Percentiles rank a stretch among this genome's conserved stretches.
phyloP scores from a whole-genome alignment of 1,140 invertebrate genomes.

The Neuroterus valhalla region DNA sequence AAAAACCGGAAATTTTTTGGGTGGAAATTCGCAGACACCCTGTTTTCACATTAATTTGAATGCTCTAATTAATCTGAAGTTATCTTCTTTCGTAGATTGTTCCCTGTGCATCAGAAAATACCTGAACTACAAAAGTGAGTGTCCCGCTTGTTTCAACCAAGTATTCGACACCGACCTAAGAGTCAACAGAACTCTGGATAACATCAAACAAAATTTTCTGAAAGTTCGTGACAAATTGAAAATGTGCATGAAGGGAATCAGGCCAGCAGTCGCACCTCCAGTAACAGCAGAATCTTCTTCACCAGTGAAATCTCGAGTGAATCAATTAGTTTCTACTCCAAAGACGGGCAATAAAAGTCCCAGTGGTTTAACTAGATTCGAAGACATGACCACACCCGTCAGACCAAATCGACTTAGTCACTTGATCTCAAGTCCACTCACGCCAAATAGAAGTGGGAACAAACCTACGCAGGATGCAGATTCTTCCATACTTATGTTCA shows the following conservation, averaged over 20 bases:
- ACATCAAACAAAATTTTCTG: conserved; percentile 65
- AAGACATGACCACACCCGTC: conserved; percentile 30
- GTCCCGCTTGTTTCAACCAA: conserved; percentile 75
- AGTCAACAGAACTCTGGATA: conserved; percentile 74
- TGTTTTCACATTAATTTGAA: neutral
- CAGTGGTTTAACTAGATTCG: neutral
- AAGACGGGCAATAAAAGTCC: neutral
- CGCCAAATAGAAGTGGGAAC: conserved; percentile 10
- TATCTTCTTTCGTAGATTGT: conserved; percentile 73
- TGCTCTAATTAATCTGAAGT: neutral
- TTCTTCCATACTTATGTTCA: conserved; percentile 39
- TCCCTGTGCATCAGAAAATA: conserved; percentile 77
- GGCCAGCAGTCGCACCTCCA: neutral
- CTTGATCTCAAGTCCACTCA: conserved; percentile 10
- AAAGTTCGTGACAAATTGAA: conserved; percentile 66
- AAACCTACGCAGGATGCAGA: neutral
- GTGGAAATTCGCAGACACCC: too few relatives aligned
- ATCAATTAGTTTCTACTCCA: conserved; percentile 12
- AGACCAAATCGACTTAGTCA: conserved; percentile 43
- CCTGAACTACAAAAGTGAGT: conserved; percentile 75
- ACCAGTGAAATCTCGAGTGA: conserved; percentile 16
- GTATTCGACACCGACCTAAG: conserved; percentile 74
- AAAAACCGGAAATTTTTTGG: too few relatives aligned
- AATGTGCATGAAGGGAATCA: conserved; percentile 41
- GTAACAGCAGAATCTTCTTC: neutral